Base-by-base conservation (phyloP, 2,797 vertebrate genomes). In the Melanotaenia trifasciata region DNA sequence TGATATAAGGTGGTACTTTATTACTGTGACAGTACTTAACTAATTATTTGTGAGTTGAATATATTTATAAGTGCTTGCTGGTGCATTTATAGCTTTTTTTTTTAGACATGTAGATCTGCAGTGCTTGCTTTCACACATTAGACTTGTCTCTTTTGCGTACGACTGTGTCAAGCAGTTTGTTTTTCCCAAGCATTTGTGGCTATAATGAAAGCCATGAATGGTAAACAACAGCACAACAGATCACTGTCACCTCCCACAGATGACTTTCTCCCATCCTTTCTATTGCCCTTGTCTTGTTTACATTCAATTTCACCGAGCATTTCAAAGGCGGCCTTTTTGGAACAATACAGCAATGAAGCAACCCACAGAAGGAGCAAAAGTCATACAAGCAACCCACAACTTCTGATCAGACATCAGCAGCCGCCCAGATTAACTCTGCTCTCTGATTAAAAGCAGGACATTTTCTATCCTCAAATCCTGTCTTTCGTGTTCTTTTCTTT, bases 401-500 rank as follows among this genome's bases (percentile, higher is more conserved):
- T 65, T 83, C 47, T 24, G 36, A 76, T 78, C 76, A 74, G 64
- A 65, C 58, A 61, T 81, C 71, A 73, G 69, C 78, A 72, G 62
- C 66, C 79, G 0, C 30, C n/a, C 73, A 77, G 80, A 87, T 84
- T 61, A 88, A 68, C 66, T 50, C 67, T 78, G 65, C 70, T 67
- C 74, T 74, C 72, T 83, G 81, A 87, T 83, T 77, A 67, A 72
- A 74, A 76, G 64, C 20, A 63, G 70, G 32, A 47, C 57, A 35
- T 83, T 88, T 87, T 84, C 67, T 50, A 57, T 78, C 70, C 71
- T 61, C 65, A 80, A 83, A 85, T 76, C 79, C 75, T 62, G 66
- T 60, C 72, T 67, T 78, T 68, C 72, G 26, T 81, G 72, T 81
- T 87, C 73, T 76, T 76, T 72, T 80, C 84, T 92, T 89, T 87